Conservation (phyloP, 2,113 vertebrate genomes). For the Oreotrochilus melanogaster region DNA sequence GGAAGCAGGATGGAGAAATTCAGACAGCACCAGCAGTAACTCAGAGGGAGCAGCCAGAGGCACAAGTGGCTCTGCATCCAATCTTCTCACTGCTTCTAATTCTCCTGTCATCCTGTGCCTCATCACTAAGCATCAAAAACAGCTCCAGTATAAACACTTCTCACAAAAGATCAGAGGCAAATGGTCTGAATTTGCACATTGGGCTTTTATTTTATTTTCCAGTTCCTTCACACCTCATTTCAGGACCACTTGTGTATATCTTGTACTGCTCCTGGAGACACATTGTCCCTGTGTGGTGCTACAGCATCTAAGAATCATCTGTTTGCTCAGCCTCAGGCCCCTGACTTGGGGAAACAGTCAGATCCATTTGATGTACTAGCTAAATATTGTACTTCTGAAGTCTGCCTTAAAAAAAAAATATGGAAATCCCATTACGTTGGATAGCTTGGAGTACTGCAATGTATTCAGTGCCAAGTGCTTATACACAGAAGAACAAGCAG, state of each 20-base stretch:
- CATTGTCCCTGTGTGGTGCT: not conserved
- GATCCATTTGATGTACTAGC: constrained; percentile 10
- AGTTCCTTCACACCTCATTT: not conserved
- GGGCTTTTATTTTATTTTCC: not conserved
- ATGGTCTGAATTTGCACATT: not conserved
- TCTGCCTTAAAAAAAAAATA: not conserved
- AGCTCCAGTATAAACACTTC: not conserved
- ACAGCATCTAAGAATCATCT: not conserved
- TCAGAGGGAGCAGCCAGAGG: not conserved
- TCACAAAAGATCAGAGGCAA: not conserved
- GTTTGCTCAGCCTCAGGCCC: constrained; percentile 1
- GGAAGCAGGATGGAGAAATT: not conserved
- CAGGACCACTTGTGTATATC: not conserved
- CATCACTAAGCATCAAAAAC: not conserved
- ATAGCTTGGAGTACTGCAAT: not conserved
- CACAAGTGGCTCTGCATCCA: not conserved
- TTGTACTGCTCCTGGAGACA: not conserved
- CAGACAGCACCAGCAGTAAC: not conserved
- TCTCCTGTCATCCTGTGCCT: not conserved
- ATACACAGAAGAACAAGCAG: not conserved
- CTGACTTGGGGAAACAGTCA: constrained; percentile 1
- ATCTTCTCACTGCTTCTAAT: not conserved
- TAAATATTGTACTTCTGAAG: constrained; percentile 29
- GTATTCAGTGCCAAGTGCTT: not conserved
- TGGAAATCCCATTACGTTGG: constrained; percentile 19